A percentile compares a stretch with the other conserved stretches of the same genome.
These are phyloP conservation scores for Marronus borbonicus DNA, from an alignment of 2,888 invertebrate genomes.

Conservation along the genomic window DNA sequence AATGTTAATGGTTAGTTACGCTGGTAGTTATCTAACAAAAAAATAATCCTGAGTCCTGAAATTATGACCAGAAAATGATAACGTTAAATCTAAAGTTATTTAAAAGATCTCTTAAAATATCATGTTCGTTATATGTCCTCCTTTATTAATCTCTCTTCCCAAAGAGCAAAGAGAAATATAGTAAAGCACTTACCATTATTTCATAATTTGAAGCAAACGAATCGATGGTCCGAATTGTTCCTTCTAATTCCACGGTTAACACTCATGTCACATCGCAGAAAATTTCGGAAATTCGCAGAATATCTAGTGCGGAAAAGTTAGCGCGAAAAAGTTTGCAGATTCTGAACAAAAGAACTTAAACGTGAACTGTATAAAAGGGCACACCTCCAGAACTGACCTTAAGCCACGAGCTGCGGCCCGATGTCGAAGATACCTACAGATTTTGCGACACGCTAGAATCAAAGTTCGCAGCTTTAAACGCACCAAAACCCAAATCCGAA, in stretches of 20 bases:
- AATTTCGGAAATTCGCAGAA: neutral
- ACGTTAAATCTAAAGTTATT: too few species aligned
- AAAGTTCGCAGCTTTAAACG: neutral
- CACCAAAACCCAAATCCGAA: neutral
- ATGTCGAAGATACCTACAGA: neutral
- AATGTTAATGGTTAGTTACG: too few species aligned
- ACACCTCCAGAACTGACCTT: neutral
- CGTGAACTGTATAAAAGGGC: neutral
- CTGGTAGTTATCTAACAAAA: too few species aligned
- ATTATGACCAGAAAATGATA: too few species aligned
- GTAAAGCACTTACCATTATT: conserved; percentile 26
- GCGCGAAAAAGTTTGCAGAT: conserved; percentile 1
- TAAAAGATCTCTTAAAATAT: neutral
- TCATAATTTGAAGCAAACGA: conserved; percentile 22
- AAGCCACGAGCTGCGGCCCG: too few species aligned
- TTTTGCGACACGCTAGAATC: neutral
- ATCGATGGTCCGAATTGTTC: neutral
- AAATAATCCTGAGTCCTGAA: too few species aligned
- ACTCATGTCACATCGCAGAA: conserved; percentile 1
- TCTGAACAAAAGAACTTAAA: neutral
- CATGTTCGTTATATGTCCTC: neutral
- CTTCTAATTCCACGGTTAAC: neutral
- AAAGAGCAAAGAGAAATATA: neutral
- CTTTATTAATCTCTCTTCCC: neutral
- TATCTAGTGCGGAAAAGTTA: neutral